Evolutionary conservation across 2,888 invertebrate species (phyloP).

Genomic region (Troides aeacus): DNA sequence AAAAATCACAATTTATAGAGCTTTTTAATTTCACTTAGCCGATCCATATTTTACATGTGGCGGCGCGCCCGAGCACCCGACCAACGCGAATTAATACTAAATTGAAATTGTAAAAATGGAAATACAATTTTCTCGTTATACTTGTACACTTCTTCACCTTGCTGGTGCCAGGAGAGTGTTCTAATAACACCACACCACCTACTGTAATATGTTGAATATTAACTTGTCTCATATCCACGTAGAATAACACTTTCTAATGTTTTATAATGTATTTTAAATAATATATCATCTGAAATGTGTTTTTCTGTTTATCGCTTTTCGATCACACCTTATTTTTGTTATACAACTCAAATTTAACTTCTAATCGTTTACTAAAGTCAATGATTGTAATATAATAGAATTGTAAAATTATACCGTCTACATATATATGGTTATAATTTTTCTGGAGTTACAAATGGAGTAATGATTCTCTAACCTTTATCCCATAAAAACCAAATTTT

Average conservation of each 20-base stretch:
- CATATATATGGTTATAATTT: background rate
- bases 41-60: conserved; percentile 81
- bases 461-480: background rate
- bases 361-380: too few relatives aligned
- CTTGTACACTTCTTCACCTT: conserved; percentile 59
- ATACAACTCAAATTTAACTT: too few relatives aligned
- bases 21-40: conserved; percentile 81
- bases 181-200: conserved; percentile 64
- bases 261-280: background rate
- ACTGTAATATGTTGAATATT: conserved; percentile 47
- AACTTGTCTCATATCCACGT: conserved; percentile 17
- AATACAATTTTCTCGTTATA: conserved; percentile 78
- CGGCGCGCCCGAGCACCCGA: conserved; percentile 71
- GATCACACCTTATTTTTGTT: background rate
- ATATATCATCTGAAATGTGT: background rate
- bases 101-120: conserved; percentile 81
- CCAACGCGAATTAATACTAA: conserved; percentile 79
- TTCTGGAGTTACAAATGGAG: background rate
- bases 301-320: background rate
- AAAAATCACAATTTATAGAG: conserved; percentile 81
- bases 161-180: conserved; percentile 68
- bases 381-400: too few relatives aligned
- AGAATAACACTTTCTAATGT: background rate
- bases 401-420: too few relatives aligned
- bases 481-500: conserved; percentile 50